These are phyloP conservation scores for Aplochiton taeniatus DNA, from an alignment of 2,797 vertebrate species.

Conservation along the genomic window DNA sequence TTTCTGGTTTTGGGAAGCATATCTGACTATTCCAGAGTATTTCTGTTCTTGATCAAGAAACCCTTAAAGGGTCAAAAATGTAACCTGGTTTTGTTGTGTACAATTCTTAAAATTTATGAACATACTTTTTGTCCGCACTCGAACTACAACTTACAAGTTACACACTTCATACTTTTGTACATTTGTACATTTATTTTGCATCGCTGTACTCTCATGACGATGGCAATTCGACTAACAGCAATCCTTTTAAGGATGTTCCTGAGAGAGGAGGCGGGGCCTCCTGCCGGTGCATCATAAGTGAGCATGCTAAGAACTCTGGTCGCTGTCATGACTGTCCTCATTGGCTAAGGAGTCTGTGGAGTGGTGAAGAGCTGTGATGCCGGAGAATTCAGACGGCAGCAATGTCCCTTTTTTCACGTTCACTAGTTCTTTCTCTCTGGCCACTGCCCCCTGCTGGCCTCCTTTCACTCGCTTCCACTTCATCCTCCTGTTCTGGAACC, in stretches of 20 bases:
- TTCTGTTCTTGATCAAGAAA: conserved; percentile 24
- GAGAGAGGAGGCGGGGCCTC: conserved; percentile 70
- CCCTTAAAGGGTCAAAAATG: conserved; percentile 4
- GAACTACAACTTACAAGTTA: conserved; percentile 31
- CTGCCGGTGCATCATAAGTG: conserved; percentile 87
- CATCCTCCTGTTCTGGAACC: conserved; percentile 99
- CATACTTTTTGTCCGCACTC: conserved; percentile 37
- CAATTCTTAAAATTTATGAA: conserved; percentile 41
- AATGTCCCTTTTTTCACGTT: conserved; percentile 97
- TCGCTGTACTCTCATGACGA: conserved; percentile 58
- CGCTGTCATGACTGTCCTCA: conserved; percentile 96
- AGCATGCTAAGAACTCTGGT: conserved; percentile 95
- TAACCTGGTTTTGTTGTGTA: conserved; percentile 31
- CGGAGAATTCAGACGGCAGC: conserved; percentile 93
- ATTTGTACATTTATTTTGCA: conserved; percentile 68
- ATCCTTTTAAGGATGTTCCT: conserved; percentile 75
- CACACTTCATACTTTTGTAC: conserved; percentile 48
- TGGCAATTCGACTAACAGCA: conserved; percentile 62
- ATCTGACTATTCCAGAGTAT: conserved; percentile 27
- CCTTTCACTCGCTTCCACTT: conserved; percentile 99
- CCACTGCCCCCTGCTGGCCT: conserved; percentile 94
- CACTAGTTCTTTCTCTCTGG: conserved; percentile 96
- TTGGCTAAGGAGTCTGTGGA: conserved; percentile 94
- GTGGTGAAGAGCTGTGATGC: conserved; percentile 89
- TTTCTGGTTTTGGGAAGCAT: conserved; percentile 5